Base-by-base conservation (phyloP, 2,888 invertebrate species). In the Cylloceria caligata region DNA sequence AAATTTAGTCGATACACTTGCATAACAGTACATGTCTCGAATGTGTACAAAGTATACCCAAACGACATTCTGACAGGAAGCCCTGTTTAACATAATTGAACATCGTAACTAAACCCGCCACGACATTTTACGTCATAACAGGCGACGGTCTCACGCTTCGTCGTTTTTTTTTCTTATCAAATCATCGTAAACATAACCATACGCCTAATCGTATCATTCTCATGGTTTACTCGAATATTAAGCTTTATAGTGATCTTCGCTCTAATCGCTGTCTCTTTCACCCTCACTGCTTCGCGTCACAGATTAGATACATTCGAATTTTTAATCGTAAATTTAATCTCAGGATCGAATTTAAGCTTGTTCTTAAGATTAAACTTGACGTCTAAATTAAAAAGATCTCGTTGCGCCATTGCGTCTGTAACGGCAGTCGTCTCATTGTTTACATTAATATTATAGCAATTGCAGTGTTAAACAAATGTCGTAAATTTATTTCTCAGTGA, bases 11-110 rank as follows among this genome's bases (percentile, higher is more conserved):
- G 60, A 60, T 34, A 34, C 60, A 2, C 34, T 19, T 9, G 60
- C 36, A 9, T 34, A 16, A 60, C 34, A 3, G 55, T 13, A 27
- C 55, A 55, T 27, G 55, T 55, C 55, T 55, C 55, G 60, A 34
- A 16, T 30, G 60, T 30, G 34, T 60, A 60, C 55, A 16, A 60
- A 71, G 68, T 55, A 45, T 16, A 45, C 30, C 24, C 52, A 60
- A 74, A 11, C 27, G 13, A 34, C 73, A 67, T 80, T 80, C 52
- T 42, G 78, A 74, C 74, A 74, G 69, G 76, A 74, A 77, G 76
- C 47, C 45, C 71, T 83, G 81, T 74, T 88, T 88, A 88, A 86
- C 88, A 88, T 88, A 88, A 89, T 89, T 86, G 87, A 80, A 85
- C 86, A 81, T 79, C 86, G 84, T 84, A 80, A 83, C 39, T n/a